These are phyloP conservation scores for Morone chrysops DNA, from an alignment of 2,113 vertebrate species.

Conservation along the genomic window DNA sequence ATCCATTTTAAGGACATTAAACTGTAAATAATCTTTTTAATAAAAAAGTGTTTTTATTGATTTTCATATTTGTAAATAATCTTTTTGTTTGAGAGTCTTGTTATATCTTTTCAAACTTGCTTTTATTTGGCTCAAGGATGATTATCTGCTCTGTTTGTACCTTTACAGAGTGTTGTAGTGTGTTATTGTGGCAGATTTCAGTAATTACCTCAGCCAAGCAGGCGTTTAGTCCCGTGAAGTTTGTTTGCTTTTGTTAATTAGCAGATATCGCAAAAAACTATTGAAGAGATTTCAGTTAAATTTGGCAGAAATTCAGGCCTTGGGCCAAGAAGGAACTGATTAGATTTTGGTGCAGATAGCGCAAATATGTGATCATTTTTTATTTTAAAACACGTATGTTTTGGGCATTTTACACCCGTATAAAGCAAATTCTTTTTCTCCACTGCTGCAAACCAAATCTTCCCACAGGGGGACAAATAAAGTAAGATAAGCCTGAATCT, in stretches of 20 bases:
- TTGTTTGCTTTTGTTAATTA: constrained; percentile 46
- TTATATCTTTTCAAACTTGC: constrained; percentile 24
- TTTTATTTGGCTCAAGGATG: constrained; percentile 16
- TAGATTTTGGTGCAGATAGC: constrained; percentile 15
- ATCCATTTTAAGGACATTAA: constrained; percentile 19
- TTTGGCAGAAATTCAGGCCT: constrained; percentile 21
- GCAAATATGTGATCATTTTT: neutral
- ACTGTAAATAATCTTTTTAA: constrained; percentile 15
- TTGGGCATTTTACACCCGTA: neutral
- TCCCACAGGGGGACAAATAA: too few species aligned
- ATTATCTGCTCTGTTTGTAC: constrained; percentile 27
- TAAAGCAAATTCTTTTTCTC: neutral
- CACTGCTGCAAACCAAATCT: too few species aligned
- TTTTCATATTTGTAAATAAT: neutral
- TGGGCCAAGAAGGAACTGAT: constrained; percentile 4
- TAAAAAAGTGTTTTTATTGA: too few species aligned
- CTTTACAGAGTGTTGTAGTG: constrained; percentile 4
- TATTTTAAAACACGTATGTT: neutral
- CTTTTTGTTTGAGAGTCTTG: constrained; percentile 12
- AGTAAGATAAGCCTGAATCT: neutral
- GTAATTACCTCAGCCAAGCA: constrained; percentile 31
- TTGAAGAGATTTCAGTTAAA: constrained; percentile 17
- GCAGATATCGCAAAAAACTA: constrained; percentile 15
- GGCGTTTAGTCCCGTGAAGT: constrained; percentile 8
- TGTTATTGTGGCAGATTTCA: constrained; percentile 20